Evolutionary conservation across 2,113 vertebrate species (phyloP).

Genomic region (Thryonomys swinderianus): DNA sequence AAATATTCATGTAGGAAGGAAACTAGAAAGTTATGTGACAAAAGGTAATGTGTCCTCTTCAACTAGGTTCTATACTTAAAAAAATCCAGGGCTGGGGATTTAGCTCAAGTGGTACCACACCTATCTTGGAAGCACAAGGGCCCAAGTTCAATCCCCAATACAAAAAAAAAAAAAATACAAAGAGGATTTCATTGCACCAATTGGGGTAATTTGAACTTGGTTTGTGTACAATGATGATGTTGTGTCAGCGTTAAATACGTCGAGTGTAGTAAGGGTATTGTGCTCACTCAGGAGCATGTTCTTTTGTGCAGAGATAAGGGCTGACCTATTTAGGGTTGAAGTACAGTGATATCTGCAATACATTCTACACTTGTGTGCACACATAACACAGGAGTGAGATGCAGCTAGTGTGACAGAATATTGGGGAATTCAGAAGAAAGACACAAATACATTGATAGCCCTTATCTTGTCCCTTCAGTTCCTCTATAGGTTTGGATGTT

Average conservation of each 20-base stretch:
- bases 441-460: background rate
- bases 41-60: background rate
- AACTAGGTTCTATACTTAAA: background rate
- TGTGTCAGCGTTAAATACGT: background rate
- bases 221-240: background rate
- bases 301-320: background rate
- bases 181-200: background rate
- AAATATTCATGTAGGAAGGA: background rate
- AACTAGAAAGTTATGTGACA: background rate
- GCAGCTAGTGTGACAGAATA: slow-evolving; percentile 16
- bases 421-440: background rate
- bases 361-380: background rate
- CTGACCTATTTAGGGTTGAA: background rate
- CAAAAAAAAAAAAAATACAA: too few relatives aligned
- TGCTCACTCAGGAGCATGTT: background rate
- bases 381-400: background rate
- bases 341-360: background rate
- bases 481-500: background rate
- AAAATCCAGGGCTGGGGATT: too few relatives aligned
- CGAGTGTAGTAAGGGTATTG: background rate
- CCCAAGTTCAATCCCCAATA: too few relatives aligned
- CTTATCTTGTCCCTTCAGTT: background rate
- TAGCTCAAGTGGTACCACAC: too few relatives aligned
- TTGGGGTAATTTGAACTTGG: background rate
- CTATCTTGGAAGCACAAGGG: too few relatives aligned